Percentiles rank a stretch among this genome's conserved stretches.
phyloP scores from a whole-genome alignment of 2,113 vertebrate genomes.

The Suricata suricatta region DNA sequence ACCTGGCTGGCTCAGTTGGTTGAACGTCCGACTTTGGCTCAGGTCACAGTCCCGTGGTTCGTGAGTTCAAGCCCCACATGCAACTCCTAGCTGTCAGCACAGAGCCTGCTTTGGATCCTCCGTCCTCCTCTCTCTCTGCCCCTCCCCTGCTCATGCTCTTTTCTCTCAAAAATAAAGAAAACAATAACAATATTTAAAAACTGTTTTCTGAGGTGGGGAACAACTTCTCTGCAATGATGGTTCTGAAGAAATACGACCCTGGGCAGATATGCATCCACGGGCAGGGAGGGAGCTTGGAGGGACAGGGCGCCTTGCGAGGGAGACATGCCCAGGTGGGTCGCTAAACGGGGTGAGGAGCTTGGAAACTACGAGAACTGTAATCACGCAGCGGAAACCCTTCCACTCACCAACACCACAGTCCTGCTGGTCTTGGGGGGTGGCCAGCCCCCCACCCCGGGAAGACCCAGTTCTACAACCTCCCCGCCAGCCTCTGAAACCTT shows the following conservation, averaged over 20 bases:
- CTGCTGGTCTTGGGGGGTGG: too few relatives aligned
- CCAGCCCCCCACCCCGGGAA: neutral
- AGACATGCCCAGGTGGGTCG: neutral
- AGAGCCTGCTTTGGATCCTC: too few relatives aligned
- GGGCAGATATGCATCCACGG: neutral
- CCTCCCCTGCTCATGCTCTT: accelerated
- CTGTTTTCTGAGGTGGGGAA: neutral
- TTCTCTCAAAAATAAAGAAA: too few relatives aligned
- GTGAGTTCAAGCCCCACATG: too few relatives aligned
- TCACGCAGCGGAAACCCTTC: neutral
- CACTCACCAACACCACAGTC: neutral
- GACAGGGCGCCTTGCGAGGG: neutral
- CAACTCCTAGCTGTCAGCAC: too few relatives aligned
- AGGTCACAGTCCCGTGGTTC: too few relatives aligned
- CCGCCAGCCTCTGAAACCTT: neutral
- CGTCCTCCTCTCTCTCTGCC: too few relatives aligned
- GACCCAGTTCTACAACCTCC: accelerated
- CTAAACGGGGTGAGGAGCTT: neutral
- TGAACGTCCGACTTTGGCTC: too few relatives aligned
- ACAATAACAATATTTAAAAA: neutral
- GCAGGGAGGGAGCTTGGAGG: neutral
- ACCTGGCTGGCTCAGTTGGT: too few relatives aligned
- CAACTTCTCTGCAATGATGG: neutral
- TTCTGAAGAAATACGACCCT: neutral
- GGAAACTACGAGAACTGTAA: neutral